Evolutionary conservation across 2,113 vertebrate species (phyloP), one percentile per base, ranked within the genome.

Genomic region (Serilophus lunatus): DNA sequence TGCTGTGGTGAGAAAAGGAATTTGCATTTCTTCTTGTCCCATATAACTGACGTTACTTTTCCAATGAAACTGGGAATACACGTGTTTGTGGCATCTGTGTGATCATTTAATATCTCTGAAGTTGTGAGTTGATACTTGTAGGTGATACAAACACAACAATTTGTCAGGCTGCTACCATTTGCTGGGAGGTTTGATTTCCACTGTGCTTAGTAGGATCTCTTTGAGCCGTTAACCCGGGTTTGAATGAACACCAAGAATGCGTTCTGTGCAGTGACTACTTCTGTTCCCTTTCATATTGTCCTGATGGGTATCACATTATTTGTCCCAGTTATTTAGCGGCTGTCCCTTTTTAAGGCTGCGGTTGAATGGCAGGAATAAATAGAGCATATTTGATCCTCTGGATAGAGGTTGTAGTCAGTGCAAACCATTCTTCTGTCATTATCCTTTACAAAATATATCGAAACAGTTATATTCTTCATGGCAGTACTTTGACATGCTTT

Each of bases 351-450:
- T 75, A 74, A 86, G 64, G 64, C 72, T 83, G 13, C 81, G 33
- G 50, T 72, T 93, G 86, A 93, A 92, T 70, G 88, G 79, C 79
- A 94, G 83, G 74, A 94, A 90, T 88, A 93, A 96, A 90, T 92
- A 82, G 88, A 93, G 84, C 88, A 86, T 90, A 79, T 92, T 88
- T 77, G 90, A 92, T 93, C 65, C 12, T 66, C 66, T 59, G 44
- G 88, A 35, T 63, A 54, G 82, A 76, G 25, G 23, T 61, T 94
- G 66, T 56, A 74, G 79, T 81, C 71, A 86, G 88, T 63, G 49
- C 69, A 92, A 90, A 64, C 45, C 44, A 61, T 88, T 90, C 68
- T 86, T 65, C 47, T 53, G 35, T 53, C 22, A 7, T 83, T 93
- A 59, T 68, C 18, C 29, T 19, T 69, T 81, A 60, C 53, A 72